Conservation (phyloP, 92 coral and sea anemone genomes). For the Actinernus sp. region DNA sequence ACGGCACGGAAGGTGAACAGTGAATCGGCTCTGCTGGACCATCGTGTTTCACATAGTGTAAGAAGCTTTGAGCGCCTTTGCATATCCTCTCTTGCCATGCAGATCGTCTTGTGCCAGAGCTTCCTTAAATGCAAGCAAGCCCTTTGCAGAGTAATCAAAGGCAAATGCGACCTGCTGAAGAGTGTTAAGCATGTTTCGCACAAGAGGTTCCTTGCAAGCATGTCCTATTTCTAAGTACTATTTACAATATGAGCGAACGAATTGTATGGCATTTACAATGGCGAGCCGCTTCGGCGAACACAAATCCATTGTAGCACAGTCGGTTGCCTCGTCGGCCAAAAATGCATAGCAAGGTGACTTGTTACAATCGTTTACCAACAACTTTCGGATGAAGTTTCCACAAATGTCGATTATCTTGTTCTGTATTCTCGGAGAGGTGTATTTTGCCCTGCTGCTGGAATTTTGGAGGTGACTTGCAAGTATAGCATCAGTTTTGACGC, state of each 20-base stretch:
- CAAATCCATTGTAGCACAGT: background rate
- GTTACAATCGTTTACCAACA: background rate
- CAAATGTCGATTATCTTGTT: no score
- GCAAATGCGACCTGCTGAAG: slow-evolving; percentile 22
- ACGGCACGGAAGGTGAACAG: background rate
- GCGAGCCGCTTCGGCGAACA: no score
- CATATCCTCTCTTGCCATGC: background rate
- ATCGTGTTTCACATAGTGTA: slow-evolving; percentile 50
- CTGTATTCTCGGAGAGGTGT: no score
- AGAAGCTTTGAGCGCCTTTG: slow-evolving; percentile 35
- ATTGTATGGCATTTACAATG: no score
- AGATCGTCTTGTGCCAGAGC: slow-evolving; percentile 20
- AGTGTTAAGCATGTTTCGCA: slow-evolving; percentile 16
- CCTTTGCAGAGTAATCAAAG: slow-evolving; percentile 27
- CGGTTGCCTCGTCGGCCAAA: background rate
- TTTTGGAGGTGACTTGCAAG: no score
- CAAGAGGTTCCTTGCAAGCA: background rate
- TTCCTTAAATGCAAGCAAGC: slow-evolving; percentile 33
- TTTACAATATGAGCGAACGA: no score
- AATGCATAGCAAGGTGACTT: background rate
- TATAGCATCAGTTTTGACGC: no score
- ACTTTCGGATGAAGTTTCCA: no score
- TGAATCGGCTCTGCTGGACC: slow-evolving; percentile 37
- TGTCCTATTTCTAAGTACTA: no score
- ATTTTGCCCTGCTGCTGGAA: no score